Evolutionary conservation across 2,113 vertebrate species (phyloP), one percentile per base, ranked within the genome.

Genomic region (Cynocephalus volans): DNA sequence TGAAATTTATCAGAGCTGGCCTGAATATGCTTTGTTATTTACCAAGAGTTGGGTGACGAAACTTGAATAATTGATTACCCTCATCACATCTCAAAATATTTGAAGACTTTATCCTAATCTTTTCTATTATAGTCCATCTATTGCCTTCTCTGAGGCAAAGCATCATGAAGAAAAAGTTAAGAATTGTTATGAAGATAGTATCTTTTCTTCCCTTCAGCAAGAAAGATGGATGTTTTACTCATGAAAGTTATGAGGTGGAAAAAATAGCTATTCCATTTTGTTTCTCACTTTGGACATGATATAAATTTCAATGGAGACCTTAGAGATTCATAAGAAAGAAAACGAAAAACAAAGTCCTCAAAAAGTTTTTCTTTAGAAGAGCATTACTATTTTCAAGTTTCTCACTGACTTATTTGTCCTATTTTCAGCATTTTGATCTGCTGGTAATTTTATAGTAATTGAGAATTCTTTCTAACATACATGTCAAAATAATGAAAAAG

Each of bases 181-280:
- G 84, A 92, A 82, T 93, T 93, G 87, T 88, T 88, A 87, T 28
- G 8, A 96, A 89, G 31, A 17, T 58, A 90, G 67, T 79, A 28
- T 92, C 69, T 88, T 82, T 90, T 90, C n/a, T 87, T 90, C 56
- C 62, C 50, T 88, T 97, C 65, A 80, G 65, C 72, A 76, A 94
- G 69, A 73, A 77, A 97, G 73, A 93, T 96, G 48, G 24, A 95
- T 97, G 64, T 95, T 96, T 98, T 85, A 82, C 70, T 93, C 45
- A 60, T 96, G 76, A 96, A 96, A 95, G 75, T 96, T 97, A 97
- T 95, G 80, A 96, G 50, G 48, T 95, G 24, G 60, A 96, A 92
- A 92, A 93, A 97, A 96, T 77, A 88, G 70, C 70, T 81, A 65
- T 98, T 90, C 31, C 33, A 28, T 97, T 96, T 96, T 97, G 54